A percentile compares a stretch with the other conserved stretches of the same genome.
These are phyloP conservation scores for Temnothorax rugatulus DNA, from an alignment of 2,888 invertebrate genomes.

Conservation along the genomic window DNA sequence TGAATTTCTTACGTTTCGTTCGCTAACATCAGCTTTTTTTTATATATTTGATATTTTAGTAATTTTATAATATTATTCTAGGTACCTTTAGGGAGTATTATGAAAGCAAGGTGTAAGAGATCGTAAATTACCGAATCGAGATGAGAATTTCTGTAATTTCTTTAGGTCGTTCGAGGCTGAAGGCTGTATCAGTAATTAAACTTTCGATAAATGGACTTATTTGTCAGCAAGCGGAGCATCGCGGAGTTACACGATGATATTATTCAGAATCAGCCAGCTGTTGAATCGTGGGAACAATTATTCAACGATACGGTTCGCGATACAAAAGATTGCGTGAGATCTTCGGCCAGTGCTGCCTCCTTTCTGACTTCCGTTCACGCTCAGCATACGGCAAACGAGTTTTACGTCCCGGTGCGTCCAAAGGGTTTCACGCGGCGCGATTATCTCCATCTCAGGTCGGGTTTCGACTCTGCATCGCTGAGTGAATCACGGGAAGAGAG, in stretches of 20 bases:
- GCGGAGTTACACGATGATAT: slow-evolving; percentile 7
- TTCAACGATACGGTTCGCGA: slow-evolving; percentile 49
- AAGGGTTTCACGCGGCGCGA: slow-evolving; percentile 56
- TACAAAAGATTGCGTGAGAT: slow-evolving; percentile 56
- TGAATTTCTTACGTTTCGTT: not conserved
- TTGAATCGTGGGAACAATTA: slow-evolving; percentile 58
- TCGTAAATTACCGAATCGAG: not conserved
- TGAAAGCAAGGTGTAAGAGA: no score
- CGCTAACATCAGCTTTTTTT: not conserved
- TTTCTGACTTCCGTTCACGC: slow-evolving; percentile 52
- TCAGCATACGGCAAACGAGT: slow-evolving; percentile 32
- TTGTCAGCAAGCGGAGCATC: not conserved
- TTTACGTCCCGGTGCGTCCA: slow-evolving; percentile 35
- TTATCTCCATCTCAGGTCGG: slow-evolving; percentile 45
- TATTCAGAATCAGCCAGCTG: not conserved
- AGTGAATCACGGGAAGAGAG: not conserved
- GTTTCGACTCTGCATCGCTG: slow-evolving; percentile 31
- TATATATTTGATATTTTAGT: not conserved
- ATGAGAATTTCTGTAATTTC: not conserved
- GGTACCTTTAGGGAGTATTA: not conserved
- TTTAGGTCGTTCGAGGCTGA: not conserved
- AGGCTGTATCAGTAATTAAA: not conserved
- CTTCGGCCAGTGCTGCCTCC: slow-evolving; percentile 27
- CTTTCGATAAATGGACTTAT: slow-evolving; percentile 7
- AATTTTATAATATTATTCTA: not conserved